Evolutionary conservation across 2,113 vertebrate species (phyloP).

Genomic region (Buteo buteo): DNA sequence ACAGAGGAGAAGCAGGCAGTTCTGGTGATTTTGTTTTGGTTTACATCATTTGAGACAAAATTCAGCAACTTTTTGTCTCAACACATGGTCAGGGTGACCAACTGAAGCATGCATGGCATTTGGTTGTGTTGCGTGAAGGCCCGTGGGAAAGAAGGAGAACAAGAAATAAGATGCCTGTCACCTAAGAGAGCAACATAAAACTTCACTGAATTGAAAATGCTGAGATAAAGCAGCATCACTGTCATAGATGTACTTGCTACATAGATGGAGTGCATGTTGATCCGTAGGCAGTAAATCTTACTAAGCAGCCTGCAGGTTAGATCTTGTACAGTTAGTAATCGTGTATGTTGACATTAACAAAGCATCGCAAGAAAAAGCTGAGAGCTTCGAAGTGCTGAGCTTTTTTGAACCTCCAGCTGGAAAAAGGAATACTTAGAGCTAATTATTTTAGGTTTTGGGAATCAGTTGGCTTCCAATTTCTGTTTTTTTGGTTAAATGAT

Average conservation of each 20-base stretch:
- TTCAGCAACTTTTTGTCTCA: neutral
- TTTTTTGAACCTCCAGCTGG: neutral
- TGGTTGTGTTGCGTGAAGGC: neutral
- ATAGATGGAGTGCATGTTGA: neutral
- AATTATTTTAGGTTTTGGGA: neutral
- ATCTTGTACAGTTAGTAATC: neutral
- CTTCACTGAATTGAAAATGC: neutral
- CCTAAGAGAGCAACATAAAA: neutral
- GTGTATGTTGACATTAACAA: neutral
- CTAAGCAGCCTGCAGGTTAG: neutral
- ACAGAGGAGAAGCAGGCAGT: neutral
- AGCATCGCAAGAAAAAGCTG: neutral
- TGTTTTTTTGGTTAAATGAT: neutral
- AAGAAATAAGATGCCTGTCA: neutral
- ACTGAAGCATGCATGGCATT: rapidly evolving
- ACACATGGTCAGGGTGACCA: neutral
- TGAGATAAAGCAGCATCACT: neutral
- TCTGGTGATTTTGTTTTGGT: neutral
- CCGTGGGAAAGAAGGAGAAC: neutral
- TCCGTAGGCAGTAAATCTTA: neutral
- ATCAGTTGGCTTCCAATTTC: neutral
- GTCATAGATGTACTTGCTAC: neutral
- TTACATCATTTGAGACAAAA: neutral
- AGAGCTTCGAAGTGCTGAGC: neutral
- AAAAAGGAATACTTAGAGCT: neutral